Evolutionary conservation across 1,140 invertebrate genomes (phyloP), one percentile per base, ranked within the genome.

Genomic region (Belonocnema kinseyi): DNA sequence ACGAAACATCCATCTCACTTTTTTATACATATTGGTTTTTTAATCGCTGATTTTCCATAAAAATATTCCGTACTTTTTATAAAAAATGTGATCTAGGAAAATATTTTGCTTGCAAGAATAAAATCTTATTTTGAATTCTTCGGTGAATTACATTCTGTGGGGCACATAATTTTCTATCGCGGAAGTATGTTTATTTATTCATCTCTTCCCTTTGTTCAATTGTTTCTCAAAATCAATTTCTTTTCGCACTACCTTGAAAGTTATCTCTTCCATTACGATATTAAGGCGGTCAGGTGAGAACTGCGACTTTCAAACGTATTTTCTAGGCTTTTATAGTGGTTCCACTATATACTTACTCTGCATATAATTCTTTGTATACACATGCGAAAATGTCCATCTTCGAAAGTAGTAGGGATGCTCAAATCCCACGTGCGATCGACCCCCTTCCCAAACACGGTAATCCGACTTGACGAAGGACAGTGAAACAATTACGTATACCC

Each of bases 311-410:
- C 85, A 80, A 85, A 73, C 80, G 82, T 85, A 54, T 82, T 86
- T 85, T 82, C 88, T 84, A 85, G 79, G 84, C 87, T 90, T 91
- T 90, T 91, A 91, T 90, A 91, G 84, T 81, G 58, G 72, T 80
- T 76, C 75, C 66, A 75, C 40, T 61, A 53, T 61, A 51, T 70
- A 58, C 26, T 76, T 76, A 58, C 72, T 79, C 71, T 82, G 79
- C 81, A 77, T 84, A 84, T 77, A 80, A 71, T 76, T 80, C 79
- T 82, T 78, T 72, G 53, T 76, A 56, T 58, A 53, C 77, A 79
- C 76, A 76, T 80, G 80, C 77, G 75, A 80, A 79, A 80, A 77
- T 84, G 58, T 77, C 79, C 82, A 84, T 84, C 82, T 84, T 82
- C 76, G 71, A 72, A 11, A 56, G 75, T 76, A 61, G 79, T 76